Conservation (phyloP, 1,140 invertebrate species). For the Macrobrachium rosenbergii region DNA sequence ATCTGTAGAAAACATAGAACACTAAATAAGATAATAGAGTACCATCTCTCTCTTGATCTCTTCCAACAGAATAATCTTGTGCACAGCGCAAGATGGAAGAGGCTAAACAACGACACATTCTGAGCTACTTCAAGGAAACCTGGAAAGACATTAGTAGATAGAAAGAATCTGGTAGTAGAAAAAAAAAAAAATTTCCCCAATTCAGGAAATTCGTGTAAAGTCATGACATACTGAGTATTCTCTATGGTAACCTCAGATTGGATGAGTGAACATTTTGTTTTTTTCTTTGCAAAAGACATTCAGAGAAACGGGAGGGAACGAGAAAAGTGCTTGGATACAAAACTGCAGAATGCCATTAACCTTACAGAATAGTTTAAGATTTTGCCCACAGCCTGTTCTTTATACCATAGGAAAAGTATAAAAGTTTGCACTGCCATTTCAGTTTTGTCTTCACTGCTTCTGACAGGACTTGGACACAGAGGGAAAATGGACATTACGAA, state of each 20-base stretch:
- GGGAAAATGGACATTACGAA: constrained; percentile 31
- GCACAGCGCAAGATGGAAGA: constrained; percentile 64
- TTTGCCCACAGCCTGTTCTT: constrained; percentile 48
- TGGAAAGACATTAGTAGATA: constrained; percentile 58
- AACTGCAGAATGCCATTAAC: neutral
- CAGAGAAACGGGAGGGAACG: neutral
- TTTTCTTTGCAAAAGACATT: neutral
- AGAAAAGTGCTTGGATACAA: neutral
- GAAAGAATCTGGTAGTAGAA: neutral
- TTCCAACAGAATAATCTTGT: constrained; percentile 59
- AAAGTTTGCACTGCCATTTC: constrained; percentile 54
- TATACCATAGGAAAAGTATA: constrained; percentile 49
- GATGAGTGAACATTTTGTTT: no score
- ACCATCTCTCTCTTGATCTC: constrained; percentile 56
- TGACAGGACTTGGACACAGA: neutral
- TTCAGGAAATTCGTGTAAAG: constrained; percentile 26
- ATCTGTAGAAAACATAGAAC: constrained; percentile 61
- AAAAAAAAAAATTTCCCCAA: neutral
- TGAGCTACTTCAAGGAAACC: constrained; percentile 51
- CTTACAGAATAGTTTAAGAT: constrained; percentile 42
- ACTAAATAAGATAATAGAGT: constrained; percentile 36
- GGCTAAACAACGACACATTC: constrained; percentile 53
- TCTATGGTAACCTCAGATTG: no score
- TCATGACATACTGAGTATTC: no score
- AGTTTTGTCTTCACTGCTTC: constrained; percentile 39